phyloP scores from a whole-genome alignment of 2,797 vertebrate species.

The Graptemys geographica region DNA sequence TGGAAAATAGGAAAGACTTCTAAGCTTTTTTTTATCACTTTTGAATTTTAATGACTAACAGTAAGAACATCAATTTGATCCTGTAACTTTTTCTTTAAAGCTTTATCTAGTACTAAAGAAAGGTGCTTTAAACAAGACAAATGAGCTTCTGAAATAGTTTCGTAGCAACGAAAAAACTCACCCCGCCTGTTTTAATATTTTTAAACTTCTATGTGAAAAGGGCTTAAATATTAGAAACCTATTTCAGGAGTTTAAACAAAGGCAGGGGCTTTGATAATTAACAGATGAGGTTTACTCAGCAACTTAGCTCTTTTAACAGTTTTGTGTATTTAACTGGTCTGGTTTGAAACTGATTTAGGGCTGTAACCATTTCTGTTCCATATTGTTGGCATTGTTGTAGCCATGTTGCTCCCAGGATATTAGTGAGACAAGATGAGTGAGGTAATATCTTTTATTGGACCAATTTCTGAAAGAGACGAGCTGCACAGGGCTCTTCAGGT shows the following conservation, averaged over 20 bases:
- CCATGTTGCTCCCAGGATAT: too few relatives aligned
- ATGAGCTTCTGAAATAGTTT: not conserved
- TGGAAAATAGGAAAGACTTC: not conserved
- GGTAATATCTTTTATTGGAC: too few relatives aligned
- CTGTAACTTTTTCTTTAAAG: not conserved
- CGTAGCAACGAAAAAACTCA: not conserved
- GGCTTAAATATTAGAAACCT: not conserved
- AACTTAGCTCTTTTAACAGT: not conserved
- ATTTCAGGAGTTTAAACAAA: constrained; percentile 17
- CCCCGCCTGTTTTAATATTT: not conserved
- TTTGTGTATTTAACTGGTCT: not conserved
- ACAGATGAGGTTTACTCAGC: not conserved
- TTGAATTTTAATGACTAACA: not conserved
- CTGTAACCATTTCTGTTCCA: not conserved
- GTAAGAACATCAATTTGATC: not conserved
- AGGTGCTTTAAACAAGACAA: too few relatives aligned
- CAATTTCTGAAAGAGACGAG: too few relatives aligned
- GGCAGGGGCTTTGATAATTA: not conserved
- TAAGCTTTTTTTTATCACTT: not conserved
- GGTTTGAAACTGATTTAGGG: not conserved
- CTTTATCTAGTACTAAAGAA: too few relatives aligned
- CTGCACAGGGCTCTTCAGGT: too few relatives aligned
- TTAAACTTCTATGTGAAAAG: not conserved
- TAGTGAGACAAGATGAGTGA: too few relatives aligned
- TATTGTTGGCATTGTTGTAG: not conserved